Evolutionary conservation across 2,113 vertebrate genomes (phyloP), one percentile per base, ranked within the genome.

Genomic region (Sebastes fasciatus): DNA sequence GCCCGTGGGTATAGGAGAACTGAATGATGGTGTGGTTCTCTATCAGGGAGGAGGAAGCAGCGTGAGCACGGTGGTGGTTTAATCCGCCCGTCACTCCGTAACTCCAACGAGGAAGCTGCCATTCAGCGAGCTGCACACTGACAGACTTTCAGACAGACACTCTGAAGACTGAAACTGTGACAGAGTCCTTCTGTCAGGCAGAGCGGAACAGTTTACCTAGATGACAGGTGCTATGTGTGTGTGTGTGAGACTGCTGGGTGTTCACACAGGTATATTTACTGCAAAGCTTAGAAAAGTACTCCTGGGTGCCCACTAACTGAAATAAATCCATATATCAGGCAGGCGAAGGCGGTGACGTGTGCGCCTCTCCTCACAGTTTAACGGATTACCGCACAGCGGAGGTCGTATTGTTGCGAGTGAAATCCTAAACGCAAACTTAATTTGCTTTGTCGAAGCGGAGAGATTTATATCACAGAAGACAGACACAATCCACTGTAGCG

Each of bases 111-210:
- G 81, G 70, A n/a, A 82, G 77, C 83, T 88, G 91, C 84, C 87
- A 80, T 63, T 87, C 86, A 78, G 21, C 1, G 74, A 82, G 79
- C 77, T 3, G 79, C 73, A 74, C 26, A 62, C 65, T 85, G 88
- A 87, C 85, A 88, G 75, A 73, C 55, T 57, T 61, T 68, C 62
- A 81, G 67, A 84, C 40, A 54, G 48, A 80, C 57, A 74, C 79
- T 75, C 46, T 14, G 82, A 82, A 75, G 82, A 34, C 67, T 74
- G 70, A 82, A 78, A 80, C 61, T 77, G 83, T 83, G 80, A 85
- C 82, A 65, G 68, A 89, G 70, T 83, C 81, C 79, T 69, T 88
- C 83, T 83, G 85, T 86, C 85, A 86, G 55, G 71, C 80, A 14
- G 42, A 83, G 66, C 26, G 12, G 63, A 83, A 55, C 66, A 79